Conservation (phyloP, 2,797 vertebrate species). For the Telmatherina bonti region DNA sequence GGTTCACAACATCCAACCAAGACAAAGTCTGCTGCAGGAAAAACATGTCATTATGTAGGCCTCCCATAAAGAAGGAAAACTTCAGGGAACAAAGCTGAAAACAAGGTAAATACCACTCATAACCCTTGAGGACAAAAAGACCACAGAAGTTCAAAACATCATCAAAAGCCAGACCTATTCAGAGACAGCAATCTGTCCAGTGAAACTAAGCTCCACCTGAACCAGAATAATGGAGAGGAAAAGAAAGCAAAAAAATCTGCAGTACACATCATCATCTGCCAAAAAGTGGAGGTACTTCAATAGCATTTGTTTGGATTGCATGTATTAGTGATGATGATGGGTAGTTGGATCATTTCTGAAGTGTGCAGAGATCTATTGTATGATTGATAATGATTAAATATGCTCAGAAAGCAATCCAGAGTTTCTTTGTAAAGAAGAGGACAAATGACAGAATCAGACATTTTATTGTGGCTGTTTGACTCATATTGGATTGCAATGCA, state of each 20-base stretch:
- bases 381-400: background rate
- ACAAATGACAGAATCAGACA: background rate
- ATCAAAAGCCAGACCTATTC: background rate
- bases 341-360: background rate
- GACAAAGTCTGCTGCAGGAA: background rate
- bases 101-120: background rate
- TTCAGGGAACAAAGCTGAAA: background rate
- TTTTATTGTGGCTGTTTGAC: slow-evolving; percentile 23
- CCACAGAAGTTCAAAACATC: background rate
- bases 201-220: background rate
- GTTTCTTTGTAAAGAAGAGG: background rate
- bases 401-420: background rate
- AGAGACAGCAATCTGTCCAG: background rate
- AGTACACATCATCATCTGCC: background rate
- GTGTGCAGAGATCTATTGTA: background rate
- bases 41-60: slow-evolving; percentile 7
- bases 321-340: background rate
- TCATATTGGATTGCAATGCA: background rate
- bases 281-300: background rate
- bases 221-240: background rate
- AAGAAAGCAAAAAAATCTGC: background rate
- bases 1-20: slow-evolving; percentile 1
- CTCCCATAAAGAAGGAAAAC: background rate
- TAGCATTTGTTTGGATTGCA: background rate
- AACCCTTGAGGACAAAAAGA: background rate